Evolutionary conservation across 1,140 invertebrate genomes (phyloP).

Genomic region (Lithobius niger): DNA sequence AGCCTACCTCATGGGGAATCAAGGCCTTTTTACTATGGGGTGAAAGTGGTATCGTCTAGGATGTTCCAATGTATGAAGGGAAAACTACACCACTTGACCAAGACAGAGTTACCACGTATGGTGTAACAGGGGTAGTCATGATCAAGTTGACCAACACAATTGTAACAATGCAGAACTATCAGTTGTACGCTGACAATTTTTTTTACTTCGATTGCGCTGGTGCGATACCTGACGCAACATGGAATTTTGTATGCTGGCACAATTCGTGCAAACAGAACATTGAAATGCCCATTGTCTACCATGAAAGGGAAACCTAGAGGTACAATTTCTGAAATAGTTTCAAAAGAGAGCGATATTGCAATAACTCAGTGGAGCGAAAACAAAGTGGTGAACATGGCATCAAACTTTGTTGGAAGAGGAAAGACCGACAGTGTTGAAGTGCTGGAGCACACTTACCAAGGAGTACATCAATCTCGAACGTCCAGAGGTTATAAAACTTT

Average conservation of each 20-base stretch:
- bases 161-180: not conserved
- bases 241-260: not conserved
- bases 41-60: too few relatives aligned
- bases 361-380: not conserved
- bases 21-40: too few relatives aligned
- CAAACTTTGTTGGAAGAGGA: not conserved
- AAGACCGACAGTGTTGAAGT: not conserved
- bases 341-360: not conserved
- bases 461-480: slow-evolving; percentile 23
- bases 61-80: too few relatives aligned
- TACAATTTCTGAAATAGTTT: not conserved
- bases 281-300: too few relatives aligned
- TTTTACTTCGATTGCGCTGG: not conserved
- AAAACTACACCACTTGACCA: too few relatives aligned
- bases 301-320: too few relatives aligned
- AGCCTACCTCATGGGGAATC: too few relatives aligned
- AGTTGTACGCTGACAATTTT: not conserved
- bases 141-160: not conserved
- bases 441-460: slow-evolving; percentile 19
- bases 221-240: not conserved
- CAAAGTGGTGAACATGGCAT: not conserved
- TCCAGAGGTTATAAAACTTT: slow-evolving; percentile 27
- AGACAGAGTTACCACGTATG: too few relatives aligned
- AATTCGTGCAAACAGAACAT: not conserved
- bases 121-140: not conserved